Base-by-base conservation (phyloP, 2,113 vertebrate genomes). In the Pedetes capensis region DNA sequence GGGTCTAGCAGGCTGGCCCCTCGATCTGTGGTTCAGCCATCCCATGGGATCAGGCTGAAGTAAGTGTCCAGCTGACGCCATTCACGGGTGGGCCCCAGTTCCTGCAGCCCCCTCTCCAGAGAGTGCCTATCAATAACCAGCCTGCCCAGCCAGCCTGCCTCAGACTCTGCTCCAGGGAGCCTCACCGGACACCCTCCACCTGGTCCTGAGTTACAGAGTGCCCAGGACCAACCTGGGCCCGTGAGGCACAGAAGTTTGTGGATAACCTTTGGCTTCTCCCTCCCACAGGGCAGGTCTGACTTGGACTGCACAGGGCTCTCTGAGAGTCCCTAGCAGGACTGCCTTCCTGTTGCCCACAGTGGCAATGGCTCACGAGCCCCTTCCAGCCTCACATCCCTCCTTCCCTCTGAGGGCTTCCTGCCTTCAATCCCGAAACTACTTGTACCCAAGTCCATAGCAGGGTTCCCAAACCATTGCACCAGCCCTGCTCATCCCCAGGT, bases 301-400 rank as follows among this genome's bases (percentile, higher is more conserved):
- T 6, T 37, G n/a, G 10, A 29, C 9, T 7, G 32, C 49, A 4
- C 0, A 22, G 1, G 23, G 7, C 71, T 57, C 76, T 8, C 18
- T 11, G 20, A 69, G 49, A 13, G 57, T 16, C 76, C 5, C 0
- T 23, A 3, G 78, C 25, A 53, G 49, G 78, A 34, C 3, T 34
- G 2, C 0, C 0, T n/a, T n/a, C 75, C 44, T 8, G 4, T 2
- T 18, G 71, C 27, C 16, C 66, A 11, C 29, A 32, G 39, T 6
- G 29, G 53, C 17, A 20, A 81, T 27, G 7, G 4, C 61, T 53
- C 47, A 6, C 1, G 8, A n/a, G 11, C 5, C 34, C 57, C 49
- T 49, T 37, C 37, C 6, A 1, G 47, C 32, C 10, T 37, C 72
- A 7, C 23, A 18, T 29, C 29, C 66, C 32, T 42, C 17, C 32